Conservation (phyloP, 2,888 invertebrate species). For the Eupithecia centaureata region DNA sequence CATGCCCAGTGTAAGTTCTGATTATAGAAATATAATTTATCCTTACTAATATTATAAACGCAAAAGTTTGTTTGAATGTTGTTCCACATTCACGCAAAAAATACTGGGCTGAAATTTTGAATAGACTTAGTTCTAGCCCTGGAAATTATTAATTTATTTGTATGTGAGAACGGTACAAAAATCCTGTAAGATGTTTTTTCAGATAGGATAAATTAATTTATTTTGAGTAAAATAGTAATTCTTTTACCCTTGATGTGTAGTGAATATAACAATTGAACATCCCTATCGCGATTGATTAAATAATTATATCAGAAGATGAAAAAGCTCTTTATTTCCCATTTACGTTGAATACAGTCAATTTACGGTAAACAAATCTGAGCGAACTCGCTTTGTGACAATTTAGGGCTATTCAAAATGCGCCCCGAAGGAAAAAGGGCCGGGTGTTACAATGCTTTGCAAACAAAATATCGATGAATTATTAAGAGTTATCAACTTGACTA, state of each 20-base stretch:
- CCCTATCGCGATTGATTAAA: background rate
- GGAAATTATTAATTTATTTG: too few species aligned
- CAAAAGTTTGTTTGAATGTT: too few species aligned
- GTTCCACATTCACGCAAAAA: too few species aligned
- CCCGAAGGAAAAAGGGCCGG: conserved; percentile 59
- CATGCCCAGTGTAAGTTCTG: background rate
- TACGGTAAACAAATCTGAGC: conserved; percentile 71
- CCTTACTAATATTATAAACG: too few species aligned
- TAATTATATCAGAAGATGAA: background rate
- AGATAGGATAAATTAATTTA: background rate
- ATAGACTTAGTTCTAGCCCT: too few species aligned
- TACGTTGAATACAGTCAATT: conserved; percentile 69
- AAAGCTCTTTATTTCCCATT: conserved; percentile 34
- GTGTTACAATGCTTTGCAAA: conserved; percentile 17
- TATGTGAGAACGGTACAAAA: too few species aligned
- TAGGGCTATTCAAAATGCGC: conserved; percentile 69
- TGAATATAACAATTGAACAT: background rate
- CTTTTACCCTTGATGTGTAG: background rate
- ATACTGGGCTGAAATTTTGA: too few species aligned
- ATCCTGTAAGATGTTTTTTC: background rate
- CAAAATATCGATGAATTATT: background rate
- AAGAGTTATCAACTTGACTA: too few species aligned
- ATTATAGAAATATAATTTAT: background rate
- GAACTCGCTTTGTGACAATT: conserved; percentile 73
- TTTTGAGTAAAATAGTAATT: too few species aligned